These are phyloP conservation scores for Ramphastos sulfuratus DNA, from an alignment of 2,113 vertebrate genomes.

Conservation along the genomic window DNA sequence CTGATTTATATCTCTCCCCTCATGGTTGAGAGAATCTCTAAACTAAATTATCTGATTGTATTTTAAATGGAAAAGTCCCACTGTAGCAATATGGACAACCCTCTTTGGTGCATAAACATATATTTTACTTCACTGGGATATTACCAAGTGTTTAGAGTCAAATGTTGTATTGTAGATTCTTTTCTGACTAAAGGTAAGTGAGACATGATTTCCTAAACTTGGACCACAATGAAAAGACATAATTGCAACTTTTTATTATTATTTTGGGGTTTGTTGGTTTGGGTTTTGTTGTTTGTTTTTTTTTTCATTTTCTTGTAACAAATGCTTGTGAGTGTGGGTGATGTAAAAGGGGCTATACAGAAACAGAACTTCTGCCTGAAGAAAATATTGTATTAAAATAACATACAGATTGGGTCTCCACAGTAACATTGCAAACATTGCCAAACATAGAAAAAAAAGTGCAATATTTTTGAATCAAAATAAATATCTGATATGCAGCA, in stretches of 20 bases:
- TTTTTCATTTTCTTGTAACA: neutral
- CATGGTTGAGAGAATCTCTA: neutral
- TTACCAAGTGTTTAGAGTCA: neutral
- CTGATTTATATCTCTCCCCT: neutral
- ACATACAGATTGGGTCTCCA: neutral
- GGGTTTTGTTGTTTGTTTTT: neutral
- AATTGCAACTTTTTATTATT: neutral
- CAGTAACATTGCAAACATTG: neutral
- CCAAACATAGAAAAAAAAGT: neutral
- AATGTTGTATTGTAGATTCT: neutral
- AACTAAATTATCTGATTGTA: neutral
- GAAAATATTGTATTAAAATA: neutral
- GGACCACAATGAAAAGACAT: neutral
- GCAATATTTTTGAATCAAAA: neutral
- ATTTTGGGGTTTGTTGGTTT: neutral
- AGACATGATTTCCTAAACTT: neutral
- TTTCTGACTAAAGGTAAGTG: neutral
- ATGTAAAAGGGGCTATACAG: neutral
- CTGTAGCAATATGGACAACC: accelerated
- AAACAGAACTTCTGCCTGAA: neutral
- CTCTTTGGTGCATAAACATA: neutral
- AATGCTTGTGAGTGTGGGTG: neutral
- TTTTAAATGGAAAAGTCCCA: neutral
- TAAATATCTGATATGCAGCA: neutral
- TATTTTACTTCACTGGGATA: neutral